Base-by-base conservation (phyloP, 2,888 invertebrate species). In the Helleia helle region DNA sequence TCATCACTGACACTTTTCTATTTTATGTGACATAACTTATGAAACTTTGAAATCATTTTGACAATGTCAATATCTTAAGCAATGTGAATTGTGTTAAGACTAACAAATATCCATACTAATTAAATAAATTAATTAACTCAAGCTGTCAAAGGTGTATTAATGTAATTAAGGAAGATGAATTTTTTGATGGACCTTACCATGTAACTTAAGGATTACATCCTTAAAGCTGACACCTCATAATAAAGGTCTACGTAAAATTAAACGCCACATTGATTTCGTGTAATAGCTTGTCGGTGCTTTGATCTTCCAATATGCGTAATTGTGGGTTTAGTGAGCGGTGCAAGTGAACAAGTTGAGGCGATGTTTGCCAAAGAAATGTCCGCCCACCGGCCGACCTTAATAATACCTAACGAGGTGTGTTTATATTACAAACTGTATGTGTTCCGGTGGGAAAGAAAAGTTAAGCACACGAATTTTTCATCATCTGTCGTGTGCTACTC, bases 271-370 rank as follows among this genome's bases (percentile, higher is more conserved):
- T 72, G 71, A 76, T 80, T 75, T 66, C 58, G 65, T 67, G 67
- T 77, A 71, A 75, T 72, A 62, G 66, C 65, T 52, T 47, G 70
- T 57, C 71, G 66, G 70, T 43, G 55, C 65, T 64, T 83, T 83
- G 80, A 83, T 72, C 69, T 60, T 67, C 73, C 81, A 83, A 83
- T 83, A 81, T 73, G 71, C 76, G 77, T 84, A 83, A 83, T 84
- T 83, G 83, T 76, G 66, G 80, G 83, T 79, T 83, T 70, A 70
- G 63, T 60, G 60, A 56, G n/a, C 54, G 68, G 63, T 50, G 46
- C 53, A 60, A 70, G 65, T 44, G 48, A 49, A 38, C 36, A 37
- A 46, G 50, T 50, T 41, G 38, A 34, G 41, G 53, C 51, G 51
- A 39, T 44, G 38, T 49, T 49, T 47, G 48, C 42, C 41, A 44